Evolutionary conservation across 2,888 invertebrate genomes (phyloP), one percentile per base, ranked within the genome.

Genomic region (Pterostichus madidus): DNA sequence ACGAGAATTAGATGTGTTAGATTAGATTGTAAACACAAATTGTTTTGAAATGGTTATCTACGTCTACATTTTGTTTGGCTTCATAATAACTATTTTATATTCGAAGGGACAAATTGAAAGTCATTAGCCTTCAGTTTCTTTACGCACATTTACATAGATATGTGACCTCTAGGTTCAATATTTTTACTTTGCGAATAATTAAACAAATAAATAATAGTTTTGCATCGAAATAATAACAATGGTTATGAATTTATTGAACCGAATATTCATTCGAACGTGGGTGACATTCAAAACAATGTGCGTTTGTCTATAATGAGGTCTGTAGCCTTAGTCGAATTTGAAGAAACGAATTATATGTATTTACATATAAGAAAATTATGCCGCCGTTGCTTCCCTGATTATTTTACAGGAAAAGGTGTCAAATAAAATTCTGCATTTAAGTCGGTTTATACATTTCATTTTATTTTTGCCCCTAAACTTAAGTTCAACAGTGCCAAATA

Each of bases 1-100:
- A n/a, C 49, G 49, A 49, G 5, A 49, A 49, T 49, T 49, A 49
- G 49, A 49, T 49, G 49, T n/a, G 49, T 49, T 49, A 49, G 49
- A 49, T 49, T 6, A 6, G 49, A 8, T 49, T 2, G n/a, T 2
- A 49, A 49, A 49, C 49, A 49, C n/a, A 10, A 49, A 11, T 13
- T 11, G 11, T 49, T 49, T 49, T 1, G 13, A 49, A 49, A 49
- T 49, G n/a, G 49, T 13, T 11, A n/a, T 49, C 1, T 24, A 24
- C 5, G 39, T 7, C 39, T 7, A 39, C 6, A 2, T 0, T 7
- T 7, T 39, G 5, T 39, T 39, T 39, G 3, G 5, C 39, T 39
- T 5, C 35, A 35, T 35, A 35, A 35, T 35, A 35, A 5, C 6
- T 35, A 5, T 5, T 35, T 46, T 46, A 46, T 46, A 46, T 46